These are phyloP conservation scores for Dipodomys merriami DNA, from an alignment of 2,113 vertebrate genomes.

Conservation along the genomic window DNA sequence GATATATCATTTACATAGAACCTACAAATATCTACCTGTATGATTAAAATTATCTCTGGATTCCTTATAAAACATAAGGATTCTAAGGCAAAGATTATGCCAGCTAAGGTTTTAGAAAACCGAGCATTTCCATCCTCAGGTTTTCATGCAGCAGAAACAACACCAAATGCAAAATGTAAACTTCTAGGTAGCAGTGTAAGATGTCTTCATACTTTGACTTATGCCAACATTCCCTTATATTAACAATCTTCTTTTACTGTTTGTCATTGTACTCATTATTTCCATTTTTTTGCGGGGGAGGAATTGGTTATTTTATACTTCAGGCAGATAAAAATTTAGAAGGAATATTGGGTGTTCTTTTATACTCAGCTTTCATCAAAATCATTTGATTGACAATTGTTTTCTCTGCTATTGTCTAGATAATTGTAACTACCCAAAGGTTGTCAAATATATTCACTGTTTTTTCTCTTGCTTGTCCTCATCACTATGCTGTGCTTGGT, in stretches of 20 bases:
- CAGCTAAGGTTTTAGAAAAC: not conserved
- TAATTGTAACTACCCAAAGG: conserved; percentile 45
- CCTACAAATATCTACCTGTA: not conserved
- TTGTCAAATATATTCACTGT: conserved; percentile 51
- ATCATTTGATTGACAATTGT: not conserved
- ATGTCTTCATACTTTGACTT: not conserved
- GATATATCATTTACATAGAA: not conserved
- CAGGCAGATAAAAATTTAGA: not conserved
- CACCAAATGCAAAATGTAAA: not conserved
- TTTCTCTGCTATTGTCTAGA: conserved; percentile 48
- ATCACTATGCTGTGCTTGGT: not conserved
- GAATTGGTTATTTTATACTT: not conserved
- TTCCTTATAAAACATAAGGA: not conserved
- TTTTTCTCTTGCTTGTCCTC: not conserved
- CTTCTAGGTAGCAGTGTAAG: not conserved
- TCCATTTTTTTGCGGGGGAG: not conserved
- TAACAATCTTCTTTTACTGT: conserved; percentile 1
- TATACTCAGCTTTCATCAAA: not conserved
- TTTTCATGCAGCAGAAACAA: not conserved
- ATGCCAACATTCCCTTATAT: not conserved
- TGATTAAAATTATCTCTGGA: not conserved
- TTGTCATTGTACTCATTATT: not conserved
- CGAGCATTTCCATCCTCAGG: not conserved
- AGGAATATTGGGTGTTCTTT: not conserved
- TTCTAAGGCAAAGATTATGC: no score